Evolutionary conservation across 2,113 vertebrate species (phyloP).

Genomic region (Oncorhynchus masou): DNA sequence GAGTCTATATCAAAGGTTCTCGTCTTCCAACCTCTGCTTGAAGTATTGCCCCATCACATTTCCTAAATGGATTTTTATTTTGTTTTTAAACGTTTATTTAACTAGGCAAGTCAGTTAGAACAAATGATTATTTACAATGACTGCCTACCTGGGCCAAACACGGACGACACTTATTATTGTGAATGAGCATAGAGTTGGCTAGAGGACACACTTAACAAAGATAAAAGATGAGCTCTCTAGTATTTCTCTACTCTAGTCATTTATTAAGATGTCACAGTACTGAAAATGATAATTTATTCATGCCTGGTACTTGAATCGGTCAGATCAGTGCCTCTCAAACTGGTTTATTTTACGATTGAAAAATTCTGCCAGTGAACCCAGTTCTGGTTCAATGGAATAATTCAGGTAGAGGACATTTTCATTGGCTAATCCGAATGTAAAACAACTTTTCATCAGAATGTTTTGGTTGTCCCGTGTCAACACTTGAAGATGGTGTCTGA

Average conservation of each 20-base stretch:
- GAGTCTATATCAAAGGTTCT: constrained; percentile 19
- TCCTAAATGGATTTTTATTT: too few relatives aligned
- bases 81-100: too few relatives aligned
- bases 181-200: too few relatives aligned
- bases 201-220: too few relatives aligned
- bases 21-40: not conserved
- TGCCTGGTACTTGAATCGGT: constrained; percentile 55
- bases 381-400: constrained; percentile 17
- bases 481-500: not conserved
- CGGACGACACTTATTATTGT: too few relatives aligned
- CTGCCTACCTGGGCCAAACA: too few relatives aligned
- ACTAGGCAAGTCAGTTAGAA: too few relatives aligned
- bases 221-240: not conserved
- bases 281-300: constrained; percentile 34
- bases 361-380: not conserved
- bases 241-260: not conserved
- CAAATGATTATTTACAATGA: too few relatives aligned
- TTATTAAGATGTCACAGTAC: not conserved
- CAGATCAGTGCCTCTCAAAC: not conserved
- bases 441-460: not conserved
- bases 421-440: not conserved
- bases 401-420: not conserved
- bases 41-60: not conserved
- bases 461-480: not conserved
- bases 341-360: not conserved